These are phyloP conservation scores for Horisme vitalbata DNA, from an alignment of 2,888 invertebrate species.

Conservation along the genomic window DNA sequence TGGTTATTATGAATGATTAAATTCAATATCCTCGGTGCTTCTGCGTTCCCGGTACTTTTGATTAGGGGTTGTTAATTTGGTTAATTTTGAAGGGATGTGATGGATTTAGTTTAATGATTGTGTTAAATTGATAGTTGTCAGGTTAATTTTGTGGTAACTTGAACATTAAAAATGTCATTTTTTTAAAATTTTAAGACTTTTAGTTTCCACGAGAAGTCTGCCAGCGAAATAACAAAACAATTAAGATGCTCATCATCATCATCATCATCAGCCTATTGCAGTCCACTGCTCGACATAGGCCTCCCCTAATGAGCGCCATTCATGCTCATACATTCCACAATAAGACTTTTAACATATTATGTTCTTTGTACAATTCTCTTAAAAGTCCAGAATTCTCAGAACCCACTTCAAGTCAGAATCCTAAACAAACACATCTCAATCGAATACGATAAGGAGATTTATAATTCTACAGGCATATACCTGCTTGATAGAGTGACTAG, in stretches of 20 bases:
- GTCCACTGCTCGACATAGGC: too few relatives aligned
- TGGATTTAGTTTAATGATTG: conserved; percentile 36
- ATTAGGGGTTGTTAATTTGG: conserved; percentile 52
- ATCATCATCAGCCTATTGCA: too few relatives aligned
- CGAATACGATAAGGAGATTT: conserved; percentile 23
- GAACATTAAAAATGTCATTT: too few relatives aligned
- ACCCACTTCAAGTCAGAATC: conserved; percentile 13
- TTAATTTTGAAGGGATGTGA: conserved; percentile 50
- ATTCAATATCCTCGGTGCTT: conserved; percentile 51
- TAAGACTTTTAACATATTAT: too few relatives aligned
- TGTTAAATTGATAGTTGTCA: conserved; percentile 11
- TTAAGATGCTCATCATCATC: too few relatives aligned
- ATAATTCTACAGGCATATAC: conserved; percentile 20
- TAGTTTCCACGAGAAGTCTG: too few relatives aligned
- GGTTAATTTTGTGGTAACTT: background rate
- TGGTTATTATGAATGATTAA: conserved; percentile 54
- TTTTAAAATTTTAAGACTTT: too few relatives aligned
- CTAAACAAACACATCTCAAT: conserved; percentile 23
- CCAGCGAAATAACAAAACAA: too few relatives aligned
- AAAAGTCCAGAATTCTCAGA: conserved; percentile 6
- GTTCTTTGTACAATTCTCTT: background rate
- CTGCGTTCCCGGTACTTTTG: conserved; percentile 45
- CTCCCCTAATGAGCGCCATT: too few relatives aligned
- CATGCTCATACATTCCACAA: too few relatives aligned
- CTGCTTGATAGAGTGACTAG: conserved; percentile 25